Conservation (phyloP, 2,888 invertebrate species). For the Amphimallon solstitiale region DNA sequence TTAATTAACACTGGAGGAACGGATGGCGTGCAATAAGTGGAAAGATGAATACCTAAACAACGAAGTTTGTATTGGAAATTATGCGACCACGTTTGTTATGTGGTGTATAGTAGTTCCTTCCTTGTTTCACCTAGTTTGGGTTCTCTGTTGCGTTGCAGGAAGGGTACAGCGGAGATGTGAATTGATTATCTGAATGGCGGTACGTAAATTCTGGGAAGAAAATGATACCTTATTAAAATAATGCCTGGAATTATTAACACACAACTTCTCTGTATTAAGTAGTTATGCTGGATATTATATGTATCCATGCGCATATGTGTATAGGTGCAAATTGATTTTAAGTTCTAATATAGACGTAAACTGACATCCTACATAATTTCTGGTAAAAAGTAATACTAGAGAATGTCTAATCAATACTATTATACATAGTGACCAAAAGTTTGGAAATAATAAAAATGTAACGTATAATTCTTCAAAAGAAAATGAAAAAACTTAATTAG, state of each 20-base stretch:
- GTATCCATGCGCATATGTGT: no score
- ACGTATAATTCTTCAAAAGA: no score
- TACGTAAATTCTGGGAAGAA: constrained; percentile 13
- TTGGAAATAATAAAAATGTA: no score
- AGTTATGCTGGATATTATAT: neutral
- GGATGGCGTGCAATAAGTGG: constrained; percentile 26
- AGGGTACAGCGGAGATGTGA: neutral
- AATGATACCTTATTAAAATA: constrained; percentile 22
- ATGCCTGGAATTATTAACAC: constrained; percentile 11
- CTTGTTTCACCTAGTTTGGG: neutral
- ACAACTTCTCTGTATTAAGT: neutral
- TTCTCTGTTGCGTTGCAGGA: neutral
- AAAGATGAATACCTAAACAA: constrained; percentile 29
- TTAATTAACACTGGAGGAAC: constrained; percentile 33
- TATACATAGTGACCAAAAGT: no score
- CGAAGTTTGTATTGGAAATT: constrained; percentile 33
- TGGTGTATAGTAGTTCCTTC: neutral
- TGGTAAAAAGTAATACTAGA: no score
- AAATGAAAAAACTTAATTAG: no score
- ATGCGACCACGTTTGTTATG: constrained; percentile 21
- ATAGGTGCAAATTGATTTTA: constrained; percentile 6
- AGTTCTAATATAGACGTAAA: neutral
- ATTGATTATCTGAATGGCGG: constrained; percentile 18
- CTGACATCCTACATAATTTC: no score
- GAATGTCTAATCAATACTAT: no score